Conservation (phyloP, 2,797 vertebrate genomes). For the Threskiornis aethiopicus region DNA sequence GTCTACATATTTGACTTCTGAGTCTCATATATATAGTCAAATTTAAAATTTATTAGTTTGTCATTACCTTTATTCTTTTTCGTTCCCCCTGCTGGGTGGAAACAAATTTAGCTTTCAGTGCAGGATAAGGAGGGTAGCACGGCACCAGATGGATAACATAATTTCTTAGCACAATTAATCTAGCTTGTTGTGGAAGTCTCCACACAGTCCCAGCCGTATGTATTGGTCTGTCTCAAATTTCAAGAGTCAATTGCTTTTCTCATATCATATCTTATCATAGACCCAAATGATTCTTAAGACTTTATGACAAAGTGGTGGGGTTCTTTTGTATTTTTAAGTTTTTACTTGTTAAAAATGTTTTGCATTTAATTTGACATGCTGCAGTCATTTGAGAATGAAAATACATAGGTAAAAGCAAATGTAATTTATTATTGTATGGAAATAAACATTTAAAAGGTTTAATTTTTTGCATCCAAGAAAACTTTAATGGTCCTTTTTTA, state of each 20-base stretch:
- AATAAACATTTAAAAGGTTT: not conserved
- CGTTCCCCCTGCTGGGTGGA: not conserved
- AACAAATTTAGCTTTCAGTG: not conserved
- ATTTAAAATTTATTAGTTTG: not conserved
- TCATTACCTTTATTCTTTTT: not conserved
- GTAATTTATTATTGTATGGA: not conserved
- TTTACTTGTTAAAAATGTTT: not conserved
- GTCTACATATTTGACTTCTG: not conserved
- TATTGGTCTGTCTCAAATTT: not conserved
- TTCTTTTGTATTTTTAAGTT: not conserved
- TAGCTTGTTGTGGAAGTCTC: not conserved
- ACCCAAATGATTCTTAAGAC: not conserved
- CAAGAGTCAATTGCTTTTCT: not conserved
- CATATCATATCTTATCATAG: too few relatives aligned
- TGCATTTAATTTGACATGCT: not conserved
- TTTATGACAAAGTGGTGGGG: not conserved
- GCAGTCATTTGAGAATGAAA: not conserved
- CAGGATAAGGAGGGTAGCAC: not conserved
- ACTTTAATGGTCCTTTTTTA: not conserved
- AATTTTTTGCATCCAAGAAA: not conserved
- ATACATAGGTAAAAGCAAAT: not conserved
- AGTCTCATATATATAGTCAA: not conserved
- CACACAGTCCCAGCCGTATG: not conserved
- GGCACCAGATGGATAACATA: not conserved
- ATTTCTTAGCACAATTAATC: not conserved